phyloP scores from a whole-genome alignment of 2,888 invertebrate genomes.

The Metopia argyrocephala region DNA sequence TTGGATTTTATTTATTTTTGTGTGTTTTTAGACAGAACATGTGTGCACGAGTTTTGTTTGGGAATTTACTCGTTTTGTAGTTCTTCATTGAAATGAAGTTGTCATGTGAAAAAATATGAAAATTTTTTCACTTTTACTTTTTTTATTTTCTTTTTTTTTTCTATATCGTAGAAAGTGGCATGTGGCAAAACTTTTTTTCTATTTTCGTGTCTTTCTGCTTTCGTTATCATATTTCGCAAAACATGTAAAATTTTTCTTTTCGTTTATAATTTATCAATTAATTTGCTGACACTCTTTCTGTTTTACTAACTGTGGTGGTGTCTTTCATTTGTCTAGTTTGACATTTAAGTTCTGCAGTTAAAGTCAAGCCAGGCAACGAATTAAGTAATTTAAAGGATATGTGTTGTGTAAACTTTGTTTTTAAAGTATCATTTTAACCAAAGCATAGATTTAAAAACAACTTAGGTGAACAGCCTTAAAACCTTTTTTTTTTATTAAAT shows the following conservation, averaged over 20 bases:
- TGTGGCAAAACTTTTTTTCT: constrained; percentile 2
- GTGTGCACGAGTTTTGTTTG: not conserved
- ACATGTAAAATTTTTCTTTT: not conserved
- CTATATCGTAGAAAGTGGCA: constrained; percentile 30
- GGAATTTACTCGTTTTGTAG: not conserved
- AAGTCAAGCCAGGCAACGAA: constrained; percentile 7
- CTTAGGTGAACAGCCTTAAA: no score
- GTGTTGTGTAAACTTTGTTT: no score
- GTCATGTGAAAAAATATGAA: constrained; percentile 35
- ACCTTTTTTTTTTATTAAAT: no score
- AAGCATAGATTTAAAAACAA: no score
- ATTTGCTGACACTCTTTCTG: constrained; percentile 52
- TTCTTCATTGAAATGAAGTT: constrained; percentile 43
- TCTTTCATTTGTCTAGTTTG: constrained; percentile 3
- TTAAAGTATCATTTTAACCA: no score
- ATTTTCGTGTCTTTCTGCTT: no score
- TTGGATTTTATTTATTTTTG: constrained; percentile 45
- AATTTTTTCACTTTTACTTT: constrained; percentile 34
- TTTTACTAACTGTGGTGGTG: constrained; percentile 7
- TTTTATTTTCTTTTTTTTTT: constrained; percentile 17
- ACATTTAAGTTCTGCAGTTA: constrained; percentile 24
- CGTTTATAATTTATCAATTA: constrained; percentile 50
- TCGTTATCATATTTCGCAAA: no score
- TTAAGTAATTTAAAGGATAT: not conserved
- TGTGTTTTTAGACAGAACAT: not conserved